Evolutionary conservation across 2,888 invertebrate species (phyloP).

Genomic region (Pheosia gnoma): DNA sequence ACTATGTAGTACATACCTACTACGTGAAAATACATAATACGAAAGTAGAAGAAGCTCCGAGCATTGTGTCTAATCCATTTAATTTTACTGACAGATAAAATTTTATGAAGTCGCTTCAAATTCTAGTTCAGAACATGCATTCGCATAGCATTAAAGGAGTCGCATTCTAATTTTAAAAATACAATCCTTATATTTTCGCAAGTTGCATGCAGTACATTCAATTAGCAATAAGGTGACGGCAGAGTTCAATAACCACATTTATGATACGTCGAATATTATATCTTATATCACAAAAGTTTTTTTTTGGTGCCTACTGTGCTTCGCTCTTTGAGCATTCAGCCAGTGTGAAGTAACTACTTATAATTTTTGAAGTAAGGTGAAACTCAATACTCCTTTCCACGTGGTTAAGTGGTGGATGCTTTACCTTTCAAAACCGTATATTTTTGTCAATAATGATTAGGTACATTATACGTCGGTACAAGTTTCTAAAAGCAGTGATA

Average conservation of each 20-base stretch:
- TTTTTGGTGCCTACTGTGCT: not conserved
- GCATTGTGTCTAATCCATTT: slow-evolving; percentile 2
- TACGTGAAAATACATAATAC: not conserved
- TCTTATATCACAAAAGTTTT: not conserved
- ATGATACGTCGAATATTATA: not conserved
- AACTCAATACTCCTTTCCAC: too few species aligned
- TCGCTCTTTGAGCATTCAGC: too few species aligned
- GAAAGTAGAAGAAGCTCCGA: not conserved
- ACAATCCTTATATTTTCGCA: not conserved
- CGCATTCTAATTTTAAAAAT: not conserved
- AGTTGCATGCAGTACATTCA: not conserved
- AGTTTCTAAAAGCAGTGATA: too few species aligned
- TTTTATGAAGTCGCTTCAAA: not conserved
- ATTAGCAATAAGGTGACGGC: not conserved
- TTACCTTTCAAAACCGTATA: too few species aligned
- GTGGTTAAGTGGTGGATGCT: too few species aligned
- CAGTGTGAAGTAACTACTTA: too few species aligned
- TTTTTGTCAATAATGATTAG: too few species aligned
- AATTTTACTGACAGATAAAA: slow-evolving; percentile 2
- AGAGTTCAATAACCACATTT: too few species aligned
- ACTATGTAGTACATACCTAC: slow-evolving; percentile 24
- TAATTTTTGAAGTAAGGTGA: too few species aligned
- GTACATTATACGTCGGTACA: too few species aligned
- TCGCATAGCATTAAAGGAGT: not conserved
- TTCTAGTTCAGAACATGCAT: slow-evolving; percentile 1